Percentiles rank a stretch among this genome's conserved stretches.
These are phyloP conservation scores for Lepidocyrtoides sp. DNA, from an alignment of 2,888 invertebrate genomes.

Conservation along the genomic window DNA sequence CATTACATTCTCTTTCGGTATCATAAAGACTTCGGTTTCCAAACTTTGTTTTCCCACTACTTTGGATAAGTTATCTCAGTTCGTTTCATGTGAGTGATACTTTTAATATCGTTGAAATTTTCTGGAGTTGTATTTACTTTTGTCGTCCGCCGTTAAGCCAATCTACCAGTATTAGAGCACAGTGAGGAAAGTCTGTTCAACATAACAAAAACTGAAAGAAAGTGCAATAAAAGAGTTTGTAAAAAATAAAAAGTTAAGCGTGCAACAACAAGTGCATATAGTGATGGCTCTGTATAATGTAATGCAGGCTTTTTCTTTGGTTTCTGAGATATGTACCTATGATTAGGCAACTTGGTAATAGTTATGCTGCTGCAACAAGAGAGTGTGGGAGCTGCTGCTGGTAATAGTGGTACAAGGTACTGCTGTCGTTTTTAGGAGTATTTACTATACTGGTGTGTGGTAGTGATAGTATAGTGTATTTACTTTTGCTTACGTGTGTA, in stretches of 20 bases:
- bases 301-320: too few species aligned
- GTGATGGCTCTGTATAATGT: too few species aligned
- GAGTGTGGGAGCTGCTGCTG: too few species aligned
- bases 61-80: background rate
- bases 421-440: too few species aligned
- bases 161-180: conserved; percentile 2
- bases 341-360: background rate
- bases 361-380: background rate
- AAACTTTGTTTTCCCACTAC: background rate
- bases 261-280: background rate
- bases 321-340: too few species aligned
- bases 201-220: conserved; percentile 18
- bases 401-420: too few species aligned
- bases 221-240: conserved; percentile 43
- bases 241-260: conserved; percentile 2
- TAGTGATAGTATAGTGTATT: conserved; percentile 1
- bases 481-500: background rate
- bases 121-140: background rate
- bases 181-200: conserved; percentile 39
- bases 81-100: background rate
- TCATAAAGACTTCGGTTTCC: background rate
- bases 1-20: background rate
- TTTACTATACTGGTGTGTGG: too few species aligned
- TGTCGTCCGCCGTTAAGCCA: background rate
- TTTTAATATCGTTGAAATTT: background rate